Base-by-base conservation (phyloP, 2,797 vertebrate species). In the Xenops minutus region DNA sequence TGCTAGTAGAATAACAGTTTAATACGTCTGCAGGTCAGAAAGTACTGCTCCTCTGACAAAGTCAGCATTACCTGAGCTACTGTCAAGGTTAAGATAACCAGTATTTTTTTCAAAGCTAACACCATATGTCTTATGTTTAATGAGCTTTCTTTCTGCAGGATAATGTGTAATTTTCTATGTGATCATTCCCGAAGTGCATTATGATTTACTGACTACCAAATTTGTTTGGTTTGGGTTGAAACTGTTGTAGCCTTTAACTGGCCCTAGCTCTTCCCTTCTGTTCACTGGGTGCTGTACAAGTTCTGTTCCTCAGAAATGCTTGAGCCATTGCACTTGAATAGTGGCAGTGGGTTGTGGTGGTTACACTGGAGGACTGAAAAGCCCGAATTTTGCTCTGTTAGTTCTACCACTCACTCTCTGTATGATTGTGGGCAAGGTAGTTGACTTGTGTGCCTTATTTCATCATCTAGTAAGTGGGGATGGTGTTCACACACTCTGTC, bases 381-480 rank as follows among this genome's bases (percentile, higher is more conserved):
- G 63, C 76, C 56, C 34, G 8, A 23, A 27, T 89, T 89, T 37
- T 93, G 46, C 58, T 89, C 51, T 88, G 17, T 46, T 94, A 27
- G 30, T 51, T 84, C 73, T 89, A 2, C 73, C 30, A 8, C 75
- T 73, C 32, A 1, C 32, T 61, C 20, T 55, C 36, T 62, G 7
- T 51, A 32, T 83, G 83, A 83, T 58, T 56, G 63, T 49, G 78
- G 59, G 84, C 68, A 55, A 91, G 56, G 83, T 52, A 54, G 71
- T 39, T 93, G 89, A 95, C 54, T 64, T 92, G 37, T 82, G 96
- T 97, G 96, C 93, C 96, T 96, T 97, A 95, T 91, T 96, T 90
- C 68, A 14, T 85, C 75, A 26, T 82, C 52, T 76, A 3, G 41
- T 39, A 68, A 77, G 81, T 24, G 68, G 83, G 88, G 77, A 88